Base-by-base conservation (phyloP, 2,797 vertebrate genomes). In the Poecilia velifera region DNA sequence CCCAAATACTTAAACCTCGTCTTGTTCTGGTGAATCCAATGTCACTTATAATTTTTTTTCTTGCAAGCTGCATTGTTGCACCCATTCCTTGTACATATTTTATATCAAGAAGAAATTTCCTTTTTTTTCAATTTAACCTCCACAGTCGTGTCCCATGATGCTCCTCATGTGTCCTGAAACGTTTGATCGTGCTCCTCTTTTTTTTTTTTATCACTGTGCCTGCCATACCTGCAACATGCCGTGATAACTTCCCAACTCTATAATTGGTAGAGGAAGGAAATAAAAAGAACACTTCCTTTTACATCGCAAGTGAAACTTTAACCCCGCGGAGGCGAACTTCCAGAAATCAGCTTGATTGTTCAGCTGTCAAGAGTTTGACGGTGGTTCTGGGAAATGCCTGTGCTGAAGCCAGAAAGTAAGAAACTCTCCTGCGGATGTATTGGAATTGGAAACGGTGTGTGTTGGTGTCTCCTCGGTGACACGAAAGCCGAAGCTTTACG, bases 221-320 rank as follows among this genome's bases (percentile, higher is more conserved):
- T 16, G 28, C 9, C 34, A 25, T 36, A 45, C 74, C 76, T 41
- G 14, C 46, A 31, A 43, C 9, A 28, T 20, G 41, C 53, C 73
- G 12, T 16, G 41, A 57, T 45, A 49, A 76, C 77, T 77, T 84
- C 83, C 86, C 81, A 78, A 64, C 10, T 43, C 36, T 64, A 39
- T 51, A 66, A 41, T 53, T 66, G 39, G 51, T 3, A 39, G 55
- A 46, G 31, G 73, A 74, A 75, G 41, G 73, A 74, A 51, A 39
- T 51, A n/a, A 76, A 72, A 73, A 73, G 20, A 82, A 20, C 4
- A 47, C 76, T 88, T 87, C 72, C 51, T 77, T 51, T 62, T 66
- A 31, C 39, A 70, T 1, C 20, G 1, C 5, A 47, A 51, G 41
- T 34, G 73, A 72, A 28, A 28, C 20, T 6, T 77, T 31, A 49